Conservation (phyloP, 2,888 invertebrate species). For the Lomographa bimaculata region DNA sequence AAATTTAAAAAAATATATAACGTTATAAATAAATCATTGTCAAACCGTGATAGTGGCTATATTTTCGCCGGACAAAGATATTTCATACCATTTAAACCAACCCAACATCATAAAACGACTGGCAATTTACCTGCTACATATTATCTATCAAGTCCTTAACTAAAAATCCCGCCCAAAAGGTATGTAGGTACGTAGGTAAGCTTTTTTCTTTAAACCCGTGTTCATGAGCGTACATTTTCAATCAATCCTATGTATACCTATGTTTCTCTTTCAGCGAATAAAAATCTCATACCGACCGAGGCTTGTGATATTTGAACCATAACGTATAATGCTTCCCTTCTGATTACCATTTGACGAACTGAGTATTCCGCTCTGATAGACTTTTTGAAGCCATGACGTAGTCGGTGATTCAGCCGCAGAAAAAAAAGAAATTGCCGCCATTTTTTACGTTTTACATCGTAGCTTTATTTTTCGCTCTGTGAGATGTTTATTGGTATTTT, state of each 20-base stretch:
- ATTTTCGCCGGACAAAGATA: too few relatives aligned
- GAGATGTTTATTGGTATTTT: conserved; percentile 38
- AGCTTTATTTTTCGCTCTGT: conserved; percentile 41
- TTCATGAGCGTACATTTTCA: conserved; percentile 32
- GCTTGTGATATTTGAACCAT: conserved; percentile 80
- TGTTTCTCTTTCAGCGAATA: conserved; percentile 63
- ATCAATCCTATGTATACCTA: conserved; percentile 50
- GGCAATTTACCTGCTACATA: too few relatives aligned
- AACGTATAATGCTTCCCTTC: conserved; percentile 69
- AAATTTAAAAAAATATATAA: too few relatives aligned
- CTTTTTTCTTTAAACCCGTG: conserved; percentile 18
- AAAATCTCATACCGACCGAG: conserved; percentile 53
- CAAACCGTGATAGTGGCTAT: too few relatives aligned
- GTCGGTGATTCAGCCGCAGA: conserved; percentile 53
- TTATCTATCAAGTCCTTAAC: too few relatives aligned
- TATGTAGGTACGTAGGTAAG: too few relatives aligned
- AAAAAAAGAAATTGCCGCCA: conserved; percentile 60
- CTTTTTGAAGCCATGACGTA: conserved; percentile 67
- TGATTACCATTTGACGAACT: conserved; percentile 80
- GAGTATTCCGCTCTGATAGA: conserved; percentile 74
- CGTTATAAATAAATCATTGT: too few relatives aligned
- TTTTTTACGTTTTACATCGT: conserved; percentile 45
- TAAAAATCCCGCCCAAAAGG: too few relatives aligned
- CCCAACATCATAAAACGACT: too few relatives aligned
- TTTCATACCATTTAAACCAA: too few relatives aligned